Percentiles rank a stretch among this genome's conserved stretches.
Conservation (phyloP, 1,140 invertebrate species). For the Sarcophaga bullata region DNA sequence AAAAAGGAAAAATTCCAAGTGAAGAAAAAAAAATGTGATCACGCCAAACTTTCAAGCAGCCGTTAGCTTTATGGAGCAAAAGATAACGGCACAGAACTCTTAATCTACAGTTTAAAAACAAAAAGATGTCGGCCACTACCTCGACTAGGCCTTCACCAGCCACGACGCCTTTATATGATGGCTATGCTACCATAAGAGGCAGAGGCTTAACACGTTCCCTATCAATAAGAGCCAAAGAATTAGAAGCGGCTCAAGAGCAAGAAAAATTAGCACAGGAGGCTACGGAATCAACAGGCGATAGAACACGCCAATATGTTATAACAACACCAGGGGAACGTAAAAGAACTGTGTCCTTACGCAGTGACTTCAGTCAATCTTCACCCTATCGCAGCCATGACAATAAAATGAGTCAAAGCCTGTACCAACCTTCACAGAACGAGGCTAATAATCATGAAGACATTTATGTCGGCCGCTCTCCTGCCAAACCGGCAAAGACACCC, state of each 20-base stretch:
- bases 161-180: slow-evolving; percentile 76
- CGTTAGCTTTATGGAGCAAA: no score
- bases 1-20: slow-evolving; percentile 31
- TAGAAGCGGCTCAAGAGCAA: slow-evolving; percentile 53
- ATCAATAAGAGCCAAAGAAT: slow-evolving; percentile 60
- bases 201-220: slow-evolving; percentile 67
- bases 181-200: slow-evolving; percentile 82
- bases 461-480: slow-evolving; percentile 40
- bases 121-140: slow-evolving; percentile 51
- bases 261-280: slow-evolving; percentile 31
- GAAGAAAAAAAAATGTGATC: neutral
- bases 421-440: neutral
- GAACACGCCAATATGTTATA: neutral
- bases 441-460: slow-evolving; percentile 4
- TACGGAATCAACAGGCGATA: neutral
- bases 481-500: slow-evolving; percentile 59
- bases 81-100: slow-evolving; percentile 1
- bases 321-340: slow-evolving; percentile 46
- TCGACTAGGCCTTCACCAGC: slow-evolving; percentile 66
- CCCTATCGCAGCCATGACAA: neutral
- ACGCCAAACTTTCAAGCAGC: neutral
- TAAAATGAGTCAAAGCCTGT: slow-evolving; percentile 2
- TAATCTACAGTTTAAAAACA: neutral
- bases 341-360: slow-evolving; percentile 56
- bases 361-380: slow-evolving; percentile 51